phyloP scores from a whole-genome alignment of 2,113 vertebrate species.

The Tricholaema leucomelas region DNA sequence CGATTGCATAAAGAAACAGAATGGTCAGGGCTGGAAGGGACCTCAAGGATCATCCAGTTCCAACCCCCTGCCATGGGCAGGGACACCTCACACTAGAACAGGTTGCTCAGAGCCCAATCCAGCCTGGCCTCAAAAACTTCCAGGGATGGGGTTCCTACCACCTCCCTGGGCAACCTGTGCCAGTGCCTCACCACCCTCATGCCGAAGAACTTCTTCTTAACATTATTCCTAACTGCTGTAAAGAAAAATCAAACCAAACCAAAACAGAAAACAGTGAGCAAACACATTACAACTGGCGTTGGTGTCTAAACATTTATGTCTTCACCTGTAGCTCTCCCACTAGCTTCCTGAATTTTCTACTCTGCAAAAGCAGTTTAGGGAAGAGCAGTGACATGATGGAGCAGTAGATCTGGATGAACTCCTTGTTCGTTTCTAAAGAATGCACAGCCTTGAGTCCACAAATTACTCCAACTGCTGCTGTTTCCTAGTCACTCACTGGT shows the following conservation, averaged over 20 bases:
- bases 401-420: constrained; percentile 33
- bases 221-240: background rate
- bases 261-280: background rate
- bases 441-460: background rate
- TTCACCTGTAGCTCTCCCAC: constrained; percentile 1
- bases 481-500: constrained; percentile 27
- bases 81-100: too few relatives aligned
- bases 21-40: too few relatives aligned
- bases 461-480: constrained; percentile 13
- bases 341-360: constrained; percentile 31
- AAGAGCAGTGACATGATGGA: constrained; percentile 25
- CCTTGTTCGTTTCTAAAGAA: constrained; percentile 34
- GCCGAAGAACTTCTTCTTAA: too few relatives aligned
- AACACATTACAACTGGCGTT: background rate
- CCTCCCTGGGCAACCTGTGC: too few relatives aligned
- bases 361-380: background rate
- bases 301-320: background rate
- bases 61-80: too few relatives aligned
- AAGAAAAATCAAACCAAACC: background rate
- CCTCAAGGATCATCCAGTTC: too few relatives aligned
- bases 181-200: too few relatives aligned
- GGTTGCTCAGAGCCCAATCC: too few relatives aligned
- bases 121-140: too few relatives aligned
- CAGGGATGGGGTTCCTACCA: too few relatives aligned
- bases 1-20: background rate